Percentiles rank a stretch among this genome's conserved stretches.
Conservation (phyloP, 1,140 invertebrate species). For the Pissodes strobi region DNA sequence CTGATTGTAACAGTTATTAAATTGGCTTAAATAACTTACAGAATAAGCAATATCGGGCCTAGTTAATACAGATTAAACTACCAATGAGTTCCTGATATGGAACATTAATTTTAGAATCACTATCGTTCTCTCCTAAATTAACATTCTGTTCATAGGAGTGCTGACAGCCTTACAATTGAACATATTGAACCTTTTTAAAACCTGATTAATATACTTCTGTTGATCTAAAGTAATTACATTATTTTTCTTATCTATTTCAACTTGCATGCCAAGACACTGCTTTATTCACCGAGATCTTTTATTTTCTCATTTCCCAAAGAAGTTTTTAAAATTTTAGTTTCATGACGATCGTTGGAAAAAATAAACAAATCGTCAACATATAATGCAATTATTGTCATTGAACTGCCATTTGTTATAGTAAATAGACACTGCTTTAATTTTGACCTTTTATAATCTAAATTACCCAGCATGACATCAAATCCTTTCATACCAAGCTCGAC, state of each 20-base stretch:
- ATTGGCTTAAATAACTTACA: too few relatives aligned
- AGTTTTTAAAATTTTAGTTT: constrained; percentile 43
- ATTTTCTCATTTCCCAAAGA: too few relatives aligned
- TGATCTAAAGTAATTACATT: too few relatives aligned
- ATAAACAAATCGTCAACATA: constrained; percentile 55
- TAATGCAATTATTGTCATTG: constrained; percentile 45
- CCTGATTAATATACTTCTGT: constrained; percentile 36
- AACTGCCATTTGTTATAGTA: constrained; percentile 39
- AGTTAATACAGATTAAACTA: constrained; percentile 53
- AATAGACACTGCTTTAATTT: constrained; percentile 49
- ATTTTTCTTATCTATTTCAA: constrained; percentile 19
- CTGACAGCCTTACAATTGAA: constrained; percentile 20
- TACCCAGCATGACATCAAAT: constrained; percentile 38
- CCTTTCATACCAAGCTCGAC: too few relatives aligned
- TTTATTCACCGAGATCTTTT: too few relatives aligned
- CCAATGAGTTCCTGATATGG: constrained; percentile 54
- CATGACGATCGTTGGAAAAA: constrained; percentile 8
- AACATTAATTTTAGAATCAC: too few relatives aligned
- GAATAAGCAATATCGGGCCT: constrained; percentile 58
- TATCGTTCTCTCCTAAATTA: background rate
- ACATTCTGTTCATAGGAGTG: constrained; percentile 23
- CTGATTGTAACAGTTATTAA: too few relatives aligned
- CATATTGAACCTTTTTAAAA: too few relatives aligned
- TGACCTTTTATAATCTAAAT: constrained; percentile 42
- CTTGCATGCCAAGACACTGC: constrained; percentile 24